phyloP scores from a whole-genome alignment of 2,888 invertebrate genomes.

The Zootermopsis nevadensis region DNA sequence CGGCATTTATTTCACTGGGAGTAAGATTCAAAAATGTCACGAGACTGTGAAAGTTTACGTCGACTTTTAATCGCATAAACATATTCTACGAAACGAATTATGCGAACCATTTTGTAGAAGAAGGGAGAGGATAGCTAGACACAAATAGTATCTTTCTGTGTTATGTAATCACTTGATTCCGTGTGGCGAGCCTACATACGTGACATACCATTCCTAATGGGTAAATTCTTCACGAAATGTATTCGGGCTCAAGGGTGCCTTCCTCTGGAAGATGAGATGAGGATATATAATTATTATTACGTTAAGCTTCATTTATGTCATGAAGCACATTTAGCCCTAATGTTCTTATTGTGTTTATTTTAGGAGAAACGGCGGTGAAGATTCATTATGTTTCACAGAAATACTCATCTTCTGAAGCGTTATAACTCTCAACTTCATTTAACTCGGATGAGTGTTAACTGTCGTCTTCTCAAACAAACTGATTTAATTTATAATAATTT shows the following conservation, averaged over 20 bases:
- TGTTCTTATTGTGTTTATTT: constrained; percentile 18
- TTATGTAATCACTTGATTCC: constrained; percentile 30
- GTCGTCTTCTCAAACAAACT: too few species aligned
- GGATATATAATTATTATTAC: constrained; percentile 34
- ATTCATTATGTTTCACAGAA: neutral
- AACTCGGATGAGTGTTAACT: neutral
- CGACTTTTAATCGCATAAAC: neutral
- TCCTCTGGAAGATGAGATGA: neutral
- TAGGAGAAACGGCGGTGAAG: neutral
- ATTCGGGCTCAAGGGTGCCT: constrained; percentile 22
- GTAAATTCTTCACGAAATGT: constrained; percentile 51
- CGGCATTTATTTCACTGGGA: neutral
- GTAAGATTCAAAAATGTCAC: neutral
- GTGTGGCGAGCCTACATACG: constrained; percentile 44
- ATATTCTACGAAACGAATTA: neutral
- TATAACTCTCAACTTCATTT: neutral
- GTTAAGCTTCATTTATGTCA: constrained; percentile 41
- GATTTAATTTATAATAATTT: too few species aligned
- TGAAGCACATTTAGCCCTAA: neutral
- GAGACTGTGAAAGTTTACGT: neutral
- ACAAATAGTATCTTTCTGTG: neutral
- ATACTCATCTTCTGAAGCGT: constrained; percentile 14
- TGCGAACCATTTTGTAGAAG: neutral
- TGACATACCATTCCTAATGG: constrained; percentile 51
- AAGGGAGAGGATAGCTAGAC: neutral